Evolutionary conservation across 2,113 vertebrate species (phyloP).

Genomic region (Rhinogobius similis): DNA sequence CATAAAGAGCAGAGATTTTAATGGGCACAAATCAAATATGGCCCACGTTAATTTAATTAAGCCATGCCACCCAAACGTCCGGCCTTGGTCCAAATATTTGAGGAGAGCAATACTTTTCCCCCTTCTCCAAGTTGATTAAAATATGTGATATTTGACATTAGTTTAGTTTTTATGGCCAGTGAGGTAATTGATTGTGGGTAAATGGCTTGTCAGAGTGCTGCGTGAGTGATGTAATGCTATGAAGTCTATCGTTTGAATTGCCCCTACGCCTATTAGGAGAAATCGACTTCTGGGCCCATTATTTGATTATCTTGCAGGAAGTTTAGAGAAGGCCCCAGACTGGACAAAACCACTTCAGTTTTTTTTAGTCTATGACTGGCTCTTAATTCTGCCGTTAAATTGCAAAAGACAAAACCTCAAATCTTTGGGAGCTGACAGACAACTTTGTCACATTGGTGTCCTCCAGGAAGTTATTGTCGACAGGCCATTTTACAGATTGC

Average conservation of each 20-base stretch:
- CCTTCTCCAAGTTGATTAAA: constrained; percentile 80
- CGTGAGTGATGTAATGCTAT: constrained; percentile 75
- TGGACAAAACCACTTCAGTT: constrained; percentile 48
- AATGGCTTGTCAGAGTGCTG: constrained; percentile 76
- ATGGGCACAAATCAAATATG: constrained; percentile 79
- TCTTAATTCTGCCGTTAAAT: constrained; percentile 14
- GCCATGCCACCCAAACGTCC: constrained; percentile 67
- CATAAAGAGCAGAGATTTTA: constrained; percentile 76
- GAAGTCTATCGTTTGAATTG: constrained; percentile 77
- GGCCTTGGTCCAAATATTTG: constrained; percentile 75
- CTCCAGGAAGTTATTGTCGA: neutral
- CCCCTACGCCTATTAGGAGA: constrained; percentile 69
- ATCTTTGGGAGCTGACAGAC: neutral
- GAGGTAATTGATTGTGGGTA: constrained; percentile 78
- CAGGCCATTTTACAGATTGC: neutral
- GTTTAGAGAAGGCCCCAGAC: constrained; percentile 66
- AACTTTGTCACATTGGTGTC: neutral
- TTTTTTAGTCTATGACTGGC: constrained; percentile 27
- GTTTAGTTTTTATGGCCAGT: constrained; percentile 78
- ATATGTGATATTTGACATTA: constrained; percentile 83
- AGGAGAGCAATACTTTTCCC: constrained; percentile 67
- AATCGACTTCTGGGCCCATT: constrained; percentile 73
- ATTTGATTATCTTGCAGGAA: constrained; percentile 77
- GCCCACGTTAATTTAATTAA: constrained; percentile 79
- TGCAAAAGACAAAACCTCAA: neutral